Evolutionary conservation across 2,888 invertebrate genomes (phyloP).

Genomic region (Galerucella calmariensis): DNA sequence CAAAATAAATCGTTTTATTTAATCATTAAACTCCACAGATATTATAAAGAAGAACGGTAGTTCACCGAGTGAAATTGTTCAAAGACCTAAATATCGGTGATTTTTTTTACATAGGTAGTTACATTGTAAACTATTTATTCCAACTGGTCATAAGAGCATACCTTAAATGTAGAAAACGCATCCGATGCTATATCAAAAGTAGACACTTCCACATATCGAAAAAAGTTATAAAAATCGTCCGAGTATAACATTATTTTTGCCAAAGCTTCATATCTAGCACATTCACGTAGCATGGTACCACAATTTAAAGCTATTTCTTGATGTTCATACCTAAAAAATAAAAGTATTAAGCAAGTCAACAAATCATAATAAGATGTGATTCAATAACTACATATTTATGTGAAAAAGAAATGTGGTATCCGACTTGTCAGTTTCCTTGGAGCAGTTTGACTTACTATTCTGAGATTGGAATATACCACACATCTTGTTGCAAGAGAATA

Average conservation of each 20-base stretch:
- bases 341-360: not conserved
- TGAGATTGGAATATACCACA: too few species aligned
- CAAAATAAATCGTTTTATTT: constrained; percentile 20
- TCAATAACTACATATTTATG: too few species aligned
- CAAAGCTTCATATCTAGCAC: constrained; percentile 96
- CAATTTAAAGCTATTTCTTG: constrained; percentile 99
- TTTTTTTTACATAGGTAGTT: too few species aligned
- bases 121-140: too few species aligned
- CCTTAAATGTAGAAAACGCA: constrained; percentile 99
- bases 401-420: too few species aligned
- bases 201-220: constrained; percentile 99
- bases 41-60: too few species aligned
- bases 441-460: too few species aligned
- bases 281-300: constrained; percentile 98
- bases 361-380: too few species aligned
- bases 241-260: constrained; percentile 98
- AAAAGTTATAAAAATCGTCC: constrained; percentile 99
- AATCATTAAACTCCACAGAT: not conserved
- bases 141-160: constrained; percentile 58
- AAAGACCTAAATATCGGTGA: too few species aligned
- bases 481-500: too few species aligned
- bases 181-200: constrained; percentile 99
- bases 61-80: too few species aligned
- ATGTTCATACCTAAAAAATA: constrained; percentile 88
- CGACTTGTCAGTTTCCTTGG: too few species aligned